Base-by-base conservation (phyloP, 1,140 invertebrate species). In the Drosophila sp. region DNA sequence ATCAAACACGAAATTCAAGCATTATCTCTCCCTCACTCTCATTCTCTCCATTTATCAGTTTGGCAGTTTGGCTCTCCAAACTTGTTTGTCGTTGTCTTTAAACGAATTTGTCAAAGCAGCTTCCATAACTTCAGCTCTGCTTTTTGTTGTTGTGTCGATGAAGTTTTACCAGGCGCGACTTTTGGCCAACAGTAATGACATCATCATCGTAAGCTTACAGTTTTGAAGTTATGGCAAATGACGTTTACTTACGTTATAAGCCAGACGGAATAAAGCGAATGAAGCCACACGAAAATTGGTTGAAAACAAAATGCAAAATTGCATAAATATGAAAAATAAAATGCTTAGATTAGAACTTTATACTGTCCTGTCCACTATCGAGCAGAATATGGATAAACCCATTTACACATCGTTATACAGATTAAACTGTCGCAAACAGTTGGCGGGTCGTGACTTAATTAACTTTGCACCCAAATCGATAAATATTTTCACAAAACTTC, bases 181-280 rank as follows among this genome's bases (percentile, higher is more conserved):
- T 65, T 72, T 29, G 61, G 32, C 51, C 69, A 87, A 78, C 78
- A 82, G 75, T 78, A 81, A 86, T 86, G 78, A 87, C 82, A 87
- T 86, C 82, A 87, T 86, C 82, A 87, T 87, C 82, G 76, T 72
- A 57, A 82, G 82, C 82, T 87, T 76, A 87, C 82, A 86, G 75
- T 82, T 86, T 58, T 58, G 66, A 78, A 86, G 72, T 82, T 79
- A 87, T 82, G 83, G 83, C 83, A 89, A 87, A 87, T 87, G 78
- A 87, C 82, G 78, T 81, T 80, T 61, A 61, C 56, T 50, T 14
- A 29, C 40, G 32, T 46, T 34, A 57, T 65, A 71, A 71, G 61
- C 65, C 56, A 34, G 25, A 16, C 9, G 14, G 16, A 74, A 66
- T 56, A 61, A 14, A 43, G 0, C 18, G 54, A 63, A 48, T 48